Base-by-base conservation (phyloP, 2,113 vertebrate genomes). In the Heteronetta atricapilla region DNA sequence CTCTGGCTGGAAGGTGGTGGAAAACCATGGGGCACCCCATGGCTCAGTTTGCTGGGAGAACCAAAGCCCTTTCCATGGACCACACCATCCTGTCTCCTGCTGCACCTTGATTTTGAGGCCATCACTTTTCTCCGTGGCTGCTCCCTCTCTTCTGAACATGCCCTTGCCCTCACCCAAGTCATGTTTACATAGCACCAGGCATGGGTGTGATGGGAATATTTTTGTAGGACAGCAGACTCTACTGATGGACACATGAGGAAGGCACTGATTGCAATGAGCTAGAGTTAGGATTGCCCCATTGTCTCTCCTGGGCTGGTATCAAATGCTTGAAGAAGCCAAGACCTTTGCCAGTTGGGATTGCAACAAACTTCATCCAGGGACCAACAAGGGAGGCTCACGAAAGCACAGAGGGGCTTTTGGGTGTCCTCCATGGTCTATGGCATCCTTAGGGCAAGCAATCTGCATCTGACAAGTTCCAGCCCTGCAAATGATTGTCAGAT, bases 121-220 rank as follows among this genome's bases (percentile, higher is more conserved):
- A 33, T 36, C 21, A 10, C 34, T 31, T 67, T 50, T n/a, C 23
- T 31, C 33, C 12, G 53, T 12, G 44, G 55, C 38, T 53, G 62
- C 33, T 60, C 23, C 14, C 7, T 72, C 21, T 66, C 15, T 60
- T 66, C 22, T 17, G 28, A 60, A n/a, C 33, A 3, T 66, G 31
- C 36, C 23, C 34, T 6, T 64, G 64, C n/a, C 38, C 60, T 5
- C 21, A 5, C 33, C 29, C 6, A 29, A 36, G 38, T 53, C 2
- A 2, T 59, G 36, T 11, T 31, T 31, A 33, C 29, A 58, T 19
- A 11, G 10, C 31, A 46, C 74, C 2, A 1, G n/a, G 34, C 16
- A 3, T 19, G 33, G 12, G 22, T 0, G 3, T 73, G 46, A 44
- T 0, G 4, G 31, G 31, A 26, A 5, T 60, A 15, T 42, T 33